Conservation (phyloP, 2,113 vertebrate species). For the Nycticryphes semicollaris region DNA sequence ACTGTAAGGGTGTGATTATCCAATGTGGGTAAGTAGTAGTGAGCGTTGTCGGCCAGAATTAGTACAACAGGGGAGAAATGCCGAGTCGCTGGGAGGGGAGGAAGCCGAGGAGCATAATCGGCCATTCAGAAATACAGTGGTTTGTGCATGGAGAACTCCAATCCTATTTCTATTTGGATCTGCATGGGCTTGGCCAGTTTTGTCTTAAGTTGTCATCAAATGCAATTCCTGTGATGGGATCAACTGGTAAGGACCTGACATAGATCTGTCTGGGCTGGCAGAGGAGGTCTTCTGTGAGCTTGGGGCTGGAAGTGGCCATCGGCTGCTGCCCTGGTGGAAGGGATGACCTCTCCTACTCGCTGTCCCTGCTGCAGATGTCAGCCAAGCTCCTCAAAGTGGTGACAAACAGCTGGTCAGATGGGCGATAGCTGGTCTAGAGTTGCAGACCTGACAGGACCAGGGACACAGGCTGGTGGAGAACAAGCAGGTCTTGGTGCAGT, state of each 20-base stretch:
- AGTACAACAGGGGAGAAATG: background rate
- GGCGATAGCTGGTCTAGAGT: background rate
- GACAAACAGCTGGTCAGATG: background rate
- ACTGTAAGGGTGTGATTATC: conserved; percentile 62
- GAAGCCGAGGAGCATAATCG: background rate
- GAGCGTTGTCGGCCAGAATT: background rate
- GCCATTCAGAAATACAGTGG: background rate
- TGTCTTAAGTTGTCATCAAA: background rate
- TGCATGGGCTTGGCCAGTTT: background rate
- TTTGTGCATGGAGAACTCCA: background rate
- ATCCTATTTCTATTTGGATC: background rate
- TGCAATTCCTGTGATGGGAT: accelerated
- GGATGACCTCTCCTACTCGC: background rate
- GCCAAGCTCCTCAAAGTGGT: background rate
- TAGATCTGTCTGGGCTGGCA: background rate
- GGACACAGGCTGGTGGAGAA: background rate
- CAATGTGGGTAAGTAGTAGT: conserved; percentile 32
- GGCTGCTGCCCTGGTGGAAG: background rate
- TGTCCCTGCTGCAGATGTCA: background rate
- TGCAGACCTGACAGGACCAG: background rate
- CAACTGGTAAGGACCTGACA: background rate
- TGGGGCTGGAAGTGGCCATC: accelerated
- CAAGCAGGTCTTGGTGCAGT: accelerated
- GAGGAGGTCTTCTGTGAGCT: background rate
- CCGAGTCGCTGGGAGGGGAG: background rate